Percentiles rank a stretch among this genome's conserved stretches.
Conservation (phyloP, 2,888 invertebrate species). For the Dorcus parallelipipedus region DNA sequence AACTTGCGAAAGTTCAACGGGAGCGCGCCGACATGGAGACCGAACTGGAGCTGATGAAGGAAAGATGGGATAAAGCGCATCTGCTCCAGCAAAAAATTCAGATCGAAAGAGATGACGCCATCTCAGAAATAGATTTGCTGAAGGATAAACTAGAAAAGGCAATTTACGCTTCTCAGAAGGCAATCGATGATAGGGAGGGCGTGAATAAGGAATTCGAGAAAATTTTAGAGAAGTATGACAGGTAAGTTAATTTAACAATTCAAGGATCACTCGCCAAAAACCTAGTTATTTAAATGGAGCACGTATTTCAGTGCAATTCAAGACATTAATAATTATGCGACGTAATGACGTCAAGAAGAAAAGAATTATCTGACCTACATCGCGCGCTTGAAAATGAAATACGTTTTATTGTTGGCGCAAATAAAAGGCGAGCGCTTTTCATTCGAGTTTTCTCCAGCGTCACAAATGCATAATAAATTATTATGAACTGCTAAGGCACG, state of each 20-base stretch:
- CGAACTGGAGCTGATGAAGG: conserved; percentile 82
- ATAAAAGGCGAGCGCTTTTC: background rate
- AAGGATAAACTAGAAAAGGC: conserved; percentile 90
- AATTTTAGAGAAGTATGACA: conserved; percentile 88
- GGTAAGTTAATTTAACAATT: conserved; percentile 50
- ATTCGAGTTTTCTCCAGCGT: background rate
- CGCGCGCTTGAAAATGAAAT: too few species aligned
- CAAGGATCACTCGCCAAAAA: background rate
- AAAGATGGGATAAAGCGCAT: conserved; percentile 85
- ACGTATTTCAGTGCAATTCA: too few species aligned
- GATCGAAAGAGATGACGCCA: conserved; percentile 81
- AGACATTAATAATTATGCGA: too few species aligned
- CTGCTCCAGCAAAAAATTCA: conserved; percentile 79
- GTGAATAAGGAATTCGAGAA: conserved; percentile 90
- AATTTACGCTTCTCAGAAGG: conserved; percentile 76
- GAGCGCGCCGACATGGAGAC: conserved; percentile 82
- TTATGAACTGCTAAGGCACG: too few species aligned
- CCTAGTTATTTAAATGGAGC: too few species aligned
- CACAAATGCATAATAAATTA: too few species aligned
- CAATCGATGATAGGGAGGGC: conserved; percentile 82
- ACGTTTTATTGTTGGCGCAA: too few species aligned
- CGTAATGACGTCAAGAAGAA: too few species aligned
- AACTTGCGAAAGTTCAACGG: conserved; percentile 77
- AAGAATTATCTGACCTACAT: too few species aligned
- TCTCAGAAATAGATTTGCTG: conserved; percentile 79